Conservation (phyloP, 2,888 invertebrate species). For the Acleris laterana region DNA sequence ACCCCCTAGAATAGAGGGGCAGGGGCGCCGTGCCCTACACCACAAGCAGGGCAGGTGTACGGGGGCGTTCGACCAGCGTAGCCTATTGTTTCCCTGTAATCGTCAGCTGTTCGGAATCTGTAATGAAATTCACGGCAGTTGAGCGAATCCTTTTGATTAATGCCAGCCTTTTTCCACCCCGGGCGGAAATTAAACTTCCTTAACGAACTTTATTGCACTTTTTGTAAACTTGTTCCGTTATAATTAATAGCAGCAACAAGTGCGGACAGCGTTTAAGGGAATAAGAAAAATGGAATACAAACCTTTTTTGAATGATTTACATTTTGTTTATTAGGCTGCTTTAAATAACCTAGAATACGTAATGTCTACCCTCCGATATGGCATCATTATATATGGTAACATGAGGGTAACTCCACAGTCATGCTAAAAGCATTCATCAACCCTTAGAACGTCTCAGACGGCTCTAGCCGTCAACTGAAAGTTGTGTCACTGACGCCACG, state of each 20-base stretch:
- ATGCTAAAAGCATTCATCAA: no score
- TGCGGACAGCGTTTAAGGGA: slow-evolving; percentile 41
- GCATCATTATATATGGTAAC: no score
- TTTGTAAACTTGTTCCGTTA: slow-evolving; percentile 75
- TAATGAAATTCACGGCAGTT: slow-evolving; percentile 66
- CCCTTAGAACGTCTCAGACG: no score
- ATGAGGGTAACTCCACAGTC: no score
- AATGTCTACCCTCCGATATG: no score
- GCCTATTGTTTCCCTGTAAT: slow-evolving; percentile 56
- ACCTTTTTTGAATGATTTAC: slow-evolving; percentile 42
- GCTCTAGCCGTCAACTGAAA: no score
- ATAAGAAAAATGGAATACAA: slow-evolving; percentile 17
- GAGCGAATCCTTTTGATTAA: slow-evolving; percentile 71
- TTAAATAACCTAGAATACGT: neutral
- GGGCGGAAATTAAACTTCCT: slow-evolving; percentile 74
- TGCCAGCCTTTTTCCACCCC: slow-evolving; percentile 64
- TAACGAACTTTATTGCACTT: slow-evolving; percentile 76
- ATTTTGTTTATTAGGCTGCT: slow-evolving; percentile 10
- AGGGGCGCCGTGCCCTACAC: neutral
- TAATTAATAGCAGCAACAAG: slow-evolving; percentile 77
- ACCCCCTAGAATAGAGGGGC: no score
- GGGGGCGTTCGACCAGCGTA: slow-evolving; percentile 9
- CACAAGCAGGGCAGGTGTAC: neutral
- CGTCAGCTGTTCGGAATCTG: slow-evolving; percentile 58
- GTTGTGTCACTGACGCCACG: no score